phyloP scores from a whole-genome alignment of 2,113 vertebrate genomes.

The Chelonoidis abingdonii region DNA sequence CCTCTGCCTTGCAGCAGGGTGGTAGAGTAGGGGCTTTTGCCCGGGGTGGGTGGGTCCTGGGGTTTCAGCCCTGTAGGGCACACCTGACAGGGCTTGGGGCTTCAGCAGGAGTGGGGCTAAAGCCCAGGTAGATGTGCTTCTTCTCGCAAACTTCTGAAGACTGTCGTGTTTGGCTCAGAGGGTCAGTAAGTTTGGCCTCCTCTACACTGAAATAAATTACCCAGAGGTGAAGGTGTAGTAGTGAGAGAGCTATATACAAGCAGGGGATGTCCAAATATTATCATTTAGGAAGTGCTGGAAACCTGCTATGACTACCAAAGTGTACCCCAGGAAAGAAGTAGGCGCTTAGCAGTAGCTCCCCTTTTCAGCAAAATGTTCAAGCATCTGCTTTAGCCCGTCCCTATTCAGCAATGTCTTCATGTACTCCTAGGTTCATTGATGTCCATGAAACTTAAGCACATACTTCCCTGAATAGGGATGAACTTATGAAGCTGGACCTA shows the following conservation, averaged over 20 bases:
- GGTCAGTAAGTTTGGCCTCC: background rate
- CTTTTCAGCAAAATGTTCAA: background rate
- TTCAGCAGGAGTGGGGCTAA: no score
- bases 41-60: no score
- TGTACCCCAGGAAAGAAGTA: background rate
- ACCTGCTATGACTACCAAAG: background rate
- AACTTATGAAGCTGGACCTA: background rate
- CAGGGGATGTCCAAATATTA: background rate
- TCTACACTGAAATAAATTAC: background rate
- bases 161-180: no score
- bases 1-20: no score
- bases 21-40: no score
- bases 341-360: background rate
- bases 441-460: background rate
- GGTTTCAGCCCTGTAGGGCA: no score
- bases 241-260: rapidly evolving
- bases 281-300: background rate
- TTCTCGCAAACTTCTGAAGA: no score
- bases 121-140: no score
- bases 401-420: background rate
- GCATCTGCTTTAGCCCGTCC: background rate
- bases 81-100: no score
- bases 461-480: background rate
- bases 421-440: background rate
- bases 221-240: background rate